Evolutionary conservation across 1,140 invertebrate genomes (phyloP), one percentile per base, ranked within the genome.

Genomic region (Harlomillsia oculata): DNA sequence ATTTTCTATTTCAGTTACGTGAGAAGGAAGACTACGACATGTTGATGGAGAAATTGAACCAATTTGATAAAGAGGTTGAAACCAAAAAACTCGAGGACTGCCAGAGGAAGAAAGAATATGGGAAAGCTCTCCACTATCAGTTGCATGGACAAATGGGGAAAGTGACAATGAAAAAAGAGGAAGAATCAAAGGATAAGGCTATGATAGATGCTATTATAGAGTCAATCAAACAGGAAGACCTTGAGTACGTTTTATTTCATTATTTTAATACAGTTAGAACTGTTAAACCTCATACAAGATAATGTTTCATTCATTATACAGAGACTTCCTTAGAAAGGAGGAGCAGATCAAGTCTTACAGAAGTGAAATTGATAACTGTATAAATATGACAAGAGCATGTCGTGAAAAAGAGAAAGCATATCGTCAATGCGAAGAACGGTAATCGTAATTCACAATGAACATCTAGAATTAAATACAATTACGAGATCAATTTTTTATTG

Each of bases 121-220:
- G 50, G 28, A 28, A 53, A 36, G 53, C 53, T 9, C 32, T 65
- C 0, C 51, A 57, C 36, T 49, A 53, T 52, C 64, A 65, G 32
- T 23, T 65, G 18, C 40, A 57, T 4, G 57, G 53, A 8, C 41
- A 14, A 3, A 41, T 50, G 2, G 57, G 54, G 21, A 65, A 59
- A 60, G 43, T 51, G 32, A 54, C 60, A 3, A 40, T 32, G n/a
- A 56, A 65, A 44, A 20, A 25, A 5, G 52, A 56, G 14, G 64
- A 65, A 34, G 51, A 52, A 25, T n/a, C 50, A 25, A 26, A 52
- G 29, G 64, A 65, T 39, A 62, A 58, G 28, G 30, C 28, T 11
- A 62, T 62, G 57, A 53, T 65, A 23, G 64, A 65, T 45, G 60
- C 62, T 39, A 62, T 65, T 13, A 11, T 65, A n/a, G 45, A 32